Percentiles rank a stretch among this genome's conserved stretches.
Evolutionary conservation across 2,888 invertebrate genomes (phyloP).

Genomic region (Tryphoninae sp.): DNA sequence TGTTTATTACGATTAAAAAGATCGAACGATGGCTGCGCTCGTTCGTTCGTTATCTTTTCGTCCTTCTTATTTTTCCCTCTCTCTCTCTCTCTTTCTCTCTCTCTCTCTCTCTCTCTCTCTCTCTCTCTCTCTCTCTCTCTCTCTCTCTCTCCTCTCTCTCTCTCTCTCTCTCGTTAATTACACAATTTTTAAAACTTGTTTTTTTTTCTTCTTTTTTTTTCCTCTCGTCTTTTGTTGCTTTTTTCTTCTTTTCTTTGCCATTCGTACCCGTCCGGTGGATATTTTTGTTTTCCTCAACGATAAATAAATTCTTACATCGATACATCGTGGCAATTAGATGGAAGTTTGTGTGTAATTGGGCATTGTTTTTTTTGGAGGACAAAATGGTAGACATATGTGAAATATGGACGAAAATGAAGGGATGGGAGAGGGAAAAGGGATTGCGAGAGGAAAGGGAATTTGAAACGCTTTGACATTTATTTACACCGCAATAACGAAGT

Average conservation of each 20-base stretch:
- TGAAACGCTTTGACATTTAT: conserved; percentile 70
- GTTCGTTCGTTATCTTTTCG: conserved; percentile 50
- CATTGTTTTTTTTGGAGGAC: conserved; percentile 25
- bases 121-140: conserved; percentile 49
- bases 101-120: conserved; percentile 57
- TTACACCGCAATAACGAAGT: conserved; percentile 81
- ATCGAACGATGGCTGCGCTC: conserved; percentile 65
- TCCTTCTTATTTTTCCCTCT: conserved; percentile 36
- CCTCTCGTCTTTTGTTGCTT: conserved; percentile 14
- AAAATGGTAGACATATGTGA: conserved; percentile 19
- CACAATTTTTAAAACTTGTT: conserved; percentile 30
- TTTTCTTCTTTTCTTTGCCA: not conserved
- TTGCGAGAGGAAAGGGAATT: conserved; percentile 21
- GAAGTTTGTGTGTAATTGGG: conserved; percentile 9
- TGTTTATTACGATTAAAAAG: conserved; percentile 65
- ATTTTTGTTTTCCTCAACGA: conserved; percentile 42
- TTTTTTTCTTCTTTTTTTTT: conserved; percentile 25
- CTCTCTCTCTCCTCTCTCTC: conserved; percentile 33
- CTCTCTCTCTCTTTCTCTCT: conserved; percentile 47
- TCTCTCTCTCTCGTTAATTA: conserved; percentile 55
- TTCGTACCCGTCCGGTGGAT: no score
- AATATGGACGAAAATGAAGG: conserved; percentile 17
- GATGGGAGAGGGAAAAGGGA: conserved; percentile 26
- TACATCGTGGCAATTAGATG: conserved; percentile 28
- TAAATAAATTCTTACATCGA: conserved; percentile 51